A percentile compares a stretch with the other conserved stretches of the same genome.
Conservation (phyloP, 2,888 invertebrate species). For the Hipparchia semele region DNA sequence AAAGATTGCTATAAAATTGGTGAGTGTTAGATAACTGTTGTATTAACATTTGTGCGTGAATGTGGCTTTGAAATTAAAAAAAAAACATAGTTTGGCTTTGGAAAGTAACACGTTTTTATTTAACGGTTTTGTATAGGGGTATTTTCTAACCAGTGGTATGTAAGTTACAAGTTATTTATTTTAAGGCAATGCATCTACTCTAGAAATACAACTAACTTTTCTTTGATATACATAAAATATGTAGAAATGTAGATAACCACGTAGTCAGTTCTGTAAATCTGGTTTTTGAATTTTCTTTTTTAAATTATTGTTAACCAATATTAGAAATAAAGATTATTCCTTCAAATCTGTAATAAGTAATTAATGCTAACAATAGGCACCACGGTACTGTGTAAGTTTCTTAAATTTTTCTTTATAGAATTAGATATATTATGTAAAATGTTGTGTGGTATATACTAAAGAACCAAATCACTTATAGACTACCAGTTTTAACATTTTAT, state of each 20-base stretch:
- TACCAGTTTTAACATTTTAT: constrained; percentile 80
- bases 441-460: constrained; percentile 70
- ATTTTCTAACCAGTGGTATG: constrained; percentile 53
- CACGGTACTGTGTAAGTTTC: constrained; percentile 38
- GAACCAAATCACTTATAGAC: constrained; percentile 77
- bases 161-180: constrained; percentile 66
- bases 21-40: constrained; percentile 34
- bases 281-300: constrained; percentile 38
- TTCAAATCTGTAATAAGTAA: constrained; percentile 33
- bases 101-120: constrained; percentile 27
- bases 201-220: constrained; percentile 49
- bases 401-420: constrained; percentile 50
- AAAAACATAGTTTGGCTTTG: constrained; percentile 35
- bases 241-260: constrained; percentile 80
- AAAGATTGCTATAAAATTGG: constrained; percentile 29
- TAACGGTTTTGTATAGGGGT: constrained; percentile 49
- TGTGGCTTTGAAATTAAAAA: constrained; percentile 44
- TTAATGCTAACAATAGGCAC: constrained; percentile 31
- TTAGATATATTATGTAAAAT: constrained; percentile 52
- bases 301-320: constrained; percentile 37
- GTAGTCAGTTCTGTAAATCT: constrained; percentile 55
- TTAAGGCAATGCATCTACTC: constrained; percentile 63
- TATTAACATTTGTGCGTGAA: constrained; percentile 44
- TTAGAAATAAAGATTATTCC: constrained; percentile 30
- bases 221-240: constrained; percentile 57